phyloP scores from a whole-genome alignment of 2,113 vertebrate species.

The Archilochus colubris region DNA sequence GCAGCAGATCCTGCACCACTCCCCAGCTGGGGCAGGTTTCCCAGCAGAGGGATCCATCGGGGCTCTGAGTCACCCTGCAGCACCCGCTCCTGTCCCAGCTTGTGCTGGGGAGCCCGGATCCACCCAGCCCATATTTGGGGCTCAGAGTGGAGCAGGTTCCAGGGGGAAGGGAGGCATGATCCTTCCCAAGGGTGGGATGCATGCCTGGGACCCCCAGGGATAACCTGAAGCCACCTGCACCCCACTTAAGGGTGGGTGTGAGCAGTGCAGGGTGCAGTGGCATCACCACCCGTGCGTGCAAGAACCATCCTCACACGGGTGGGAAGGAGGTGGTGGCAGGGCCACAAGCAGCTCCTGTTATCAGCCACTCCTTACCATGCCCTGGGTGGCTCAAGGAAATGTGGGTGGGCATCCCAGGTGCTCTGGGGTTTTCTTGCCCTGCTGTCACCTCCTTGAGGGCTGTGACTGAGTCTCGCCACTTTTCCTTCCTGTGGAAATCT shows the following conservation, averaged over 20 bases:
- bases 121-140: background rate
- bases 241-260: rapidly evolving
- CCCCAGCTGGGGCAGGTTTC: background rate
- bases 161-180: background rate
- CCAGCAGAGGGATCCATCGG: background rate
- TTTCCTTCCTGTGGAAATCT: background rate
- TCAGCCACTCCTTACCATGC: rapidly evolving
- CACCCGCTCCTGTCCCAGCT: background rate
- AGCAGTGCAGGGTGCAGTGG: background rate
- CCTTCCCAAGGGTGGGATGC: background rate
- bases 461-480: rapidly evolving
- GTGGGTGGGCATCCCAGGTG: rapidly evolving
- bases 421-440: background rate
- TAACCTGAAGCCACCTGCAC: background rate
- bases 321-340: background rate
- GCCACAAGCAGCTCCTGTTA: rapidly evolving
- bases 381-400: rapidly evolving
- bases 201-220: background rate
- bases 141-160: rapidly evolving
- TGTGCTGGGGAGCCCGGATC: background rate
- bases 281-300: rapidly evolving
- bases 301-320: rapidly evolving
- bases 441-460: background rate
- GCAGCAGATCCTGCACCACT: rapidly evolving
- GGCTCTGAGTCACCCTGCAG: slow-evolving; percentile 41